These are phyloP conservation scores for Campoplex capitator DNA, from an alignment of 2,888 invertebrate species.

Conservation along the genomic window DNA sequence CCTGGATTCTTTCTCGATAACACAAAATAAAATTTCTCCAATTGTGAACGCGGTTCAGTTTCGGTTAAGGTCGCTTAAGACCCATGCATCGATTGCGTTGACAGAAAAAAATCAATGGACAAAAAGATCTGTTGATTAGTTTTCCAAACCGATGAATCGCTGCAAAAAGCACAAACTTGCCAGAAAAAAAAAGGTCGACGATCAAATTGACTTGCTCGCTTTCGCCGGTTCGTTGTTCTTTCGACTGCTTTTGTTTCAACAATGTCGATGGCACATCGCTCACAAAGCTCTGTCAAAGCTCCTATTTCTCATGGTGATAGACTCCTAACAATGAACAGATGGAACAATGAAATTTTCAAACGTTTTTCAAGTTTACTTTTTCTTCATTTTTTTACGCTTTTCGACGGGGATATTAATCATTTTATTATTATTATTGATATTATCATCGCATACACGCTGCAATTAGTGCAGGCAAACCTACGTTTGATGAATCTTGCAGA, in stretches of 20 bases:
- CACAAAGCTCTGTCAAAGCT: constrained; percentile 20
- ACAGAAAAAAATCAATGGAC: neutral
- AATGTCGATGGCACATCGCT: neutral
- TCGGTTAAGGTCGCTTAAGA: neutral
- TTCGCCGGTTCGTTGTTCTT: neutral
- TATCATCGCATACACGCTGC: neutral
- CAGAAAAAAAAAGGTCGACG: constrained; percentile 4
- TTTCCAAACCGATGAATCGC: constrained; percentile 15
- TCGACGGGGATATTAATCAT: neutral
- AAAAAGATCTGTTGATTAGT: neutral
- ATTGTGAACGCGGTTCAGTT: neutral
- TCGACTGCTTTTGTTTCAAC: constrained; percentile 3
- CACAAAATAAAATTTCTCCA: neutral
- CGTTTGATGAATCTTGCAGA: neutral
- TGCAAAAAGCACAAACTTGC: constrained; percentile 11
- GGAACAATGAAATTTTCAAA: neutral
- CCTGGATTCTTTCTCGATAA: neutral
- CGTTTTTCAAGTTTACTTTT: neutral
- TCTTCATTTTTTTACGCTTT: neutral
- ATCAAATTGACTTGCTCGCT: constrained; percentile 23
- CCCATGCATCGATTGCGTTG: neutral
- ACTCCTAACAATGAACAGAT: neutral
- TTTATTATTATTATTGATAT: too few relatives aligned
- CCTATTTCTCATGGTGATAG: constrained; percentile 18
- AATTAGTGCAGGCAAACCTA: neutral